Percentiles rank a stretch among this genome's conserved stretches.
Evolutionary conservation across 2,113 vertebrate species (phyloP).

Genomic region (Xenopus laevis): DNA sequence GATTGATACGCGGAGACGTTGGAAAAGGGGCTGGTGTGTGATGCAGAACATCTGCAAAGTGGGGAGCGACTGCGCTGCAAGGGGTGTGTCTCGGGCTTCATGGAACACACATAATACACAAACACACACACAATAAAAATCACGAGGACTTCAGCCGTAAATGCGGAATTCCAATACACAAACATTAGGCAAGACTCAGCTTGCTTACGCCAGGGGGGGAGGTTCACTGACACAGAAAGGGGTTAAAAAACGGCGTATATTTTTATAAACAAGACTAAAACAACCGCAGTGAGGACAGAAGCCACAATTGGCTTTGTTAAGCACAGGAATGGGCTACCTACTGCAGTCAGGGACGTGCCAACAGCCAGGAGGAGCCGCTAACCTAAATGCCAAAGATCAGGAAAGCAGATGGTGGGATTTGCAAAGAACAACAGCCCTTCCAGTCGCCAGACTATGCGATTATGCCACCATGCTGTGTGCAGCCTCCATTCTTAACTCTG

Average conservation of each 20-base stretch:
- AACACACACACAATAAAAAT: not conserved
- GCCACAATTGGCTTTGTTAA: no score
- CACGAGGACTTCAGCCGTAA: not conserved
- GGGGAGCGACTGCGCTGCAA: slow-evolving; percentile 30
- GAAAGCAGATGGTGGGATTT: not conserved
- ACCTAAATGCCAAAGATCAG: not conserved
- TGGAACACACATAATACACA: not conserved
- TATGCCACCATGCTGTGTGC: slow-evolving; percentile 14
- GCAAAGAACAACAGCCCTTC: slow-evolving; percentile 2
- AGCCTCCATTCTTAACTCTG: not conserved
- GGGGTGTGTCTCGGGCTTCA: slow-evolving; percentile 27
- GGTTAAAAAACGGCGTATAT: not conserved
- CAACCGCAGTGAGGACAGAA: no score
- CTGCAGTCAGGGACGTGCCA: slow-evolving; percentile 2
- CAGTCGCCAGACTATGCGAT: slow-evolving; percentile 1
- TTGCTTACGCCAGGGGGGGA: no score
- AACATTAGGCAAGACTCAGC: not conserved
- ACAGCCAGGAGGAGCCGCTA: slow-evolving; percentile 18
- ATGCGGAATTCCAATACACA: not conserved
- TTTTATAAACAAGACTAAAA: not conserved
- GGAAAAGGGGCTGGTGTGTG: not conserved
- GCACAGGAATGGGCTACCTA: not conserved
- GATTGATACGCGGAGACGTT: slow-evolving; percentile 22
- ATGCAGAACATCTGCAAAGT: slow-evolving; percentile 42
- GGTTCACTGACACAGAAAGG: not conserved